Evolutionary conservation across 2,797 vertebrate genomes (phyloP), one percentile per base, ranked within the genome.

Genomic region (Moxostoma hubbsi): DNA sequence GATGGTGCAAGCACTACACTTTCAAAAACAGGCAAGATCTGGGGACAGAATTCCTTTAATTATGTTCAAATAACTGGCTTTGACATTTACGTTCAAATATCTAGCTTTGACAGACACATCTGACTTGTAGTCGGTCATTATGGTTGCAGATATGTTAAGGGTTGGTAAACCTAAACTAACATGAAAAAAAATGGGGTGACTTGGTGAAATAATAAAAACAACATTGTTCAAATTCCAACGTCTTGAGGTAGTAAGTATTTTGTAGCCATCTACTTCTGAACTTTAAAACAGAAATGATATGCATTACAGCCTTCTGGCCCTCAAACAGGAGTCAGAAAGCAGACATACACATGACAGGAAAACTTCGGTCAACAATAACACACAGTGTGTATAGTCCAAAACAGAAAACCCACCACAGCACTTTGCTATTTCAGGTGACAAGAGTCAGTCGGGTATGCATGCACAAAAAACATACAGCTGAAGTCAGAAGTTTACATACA

Each of bases 101-200:
- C 36, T 4, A 5, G 36, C 36, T 36, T 36, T 36, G 36, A 36
- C 36, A 36, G 45, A 63, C 46, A 16, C 65, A 51, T 73, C 46
- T 55, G 45, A 78, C 50, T 69, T 43, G 43, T 51, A 36, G 36
- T 36, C 2, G 36, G 36, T 36, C 36, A 64, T 47, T 46, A n/a
- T 55, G 73, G 57, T 51, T 54, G 73, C 58, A 71, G 63, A 61
- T 36, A 54, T 16, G 61, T 54, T 47, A 6, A 10, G 76, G 7
- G 51, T 7, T 45, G 51, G 77, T 70, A 80, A 83, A 18, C 55
- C 57, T 64, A 75, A 63, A 73, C 75, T 54, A 55, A 7, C 16
- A 57, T 15, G 45, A 53, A 75, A 75, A 75, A 75, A 75, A 83
- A 83, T 67, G 53, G 68, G 24, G 49, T 77, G 75, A 73, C 62